Evolutionary conservation across 2,888 invertebrate genomes (phyloP).

Genomic region (Drosophila cyrtoloma): DNA sequence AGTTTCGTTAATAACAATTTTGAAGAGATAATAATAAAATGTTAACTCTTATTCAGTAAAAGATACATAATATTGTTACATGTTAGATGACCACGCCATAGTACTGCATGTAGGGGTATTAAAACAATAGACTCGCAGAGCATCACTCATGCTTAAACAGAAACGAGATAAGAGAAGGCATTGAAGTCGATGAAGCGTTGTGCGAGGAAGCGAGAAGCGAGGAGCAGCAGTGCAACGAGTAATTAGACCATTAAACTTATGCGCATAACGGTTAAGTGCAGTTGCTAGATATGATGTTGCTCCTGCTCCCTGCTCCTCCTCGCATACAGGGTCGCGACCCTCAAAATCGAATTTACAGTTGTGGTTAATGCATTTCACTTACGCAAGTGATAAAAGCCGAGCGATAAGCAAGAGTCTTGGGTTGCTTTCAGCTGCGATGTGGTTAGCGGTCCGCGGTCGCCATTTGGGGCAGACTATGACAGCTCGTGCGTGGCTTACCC

Average conservation of each 20-base stretch:
- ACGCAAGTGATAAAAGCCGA: slow-evolving; percentile 55
- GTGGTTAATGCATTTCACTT: slow-evolving; percentile 63
- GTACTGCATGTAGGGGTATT: background rate
- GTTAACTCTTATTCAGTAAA: background rate
- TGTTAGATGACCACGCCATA: background rate
- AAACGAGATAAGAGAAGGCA: slow-evolving; percentile 18
- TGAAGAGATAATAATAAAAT: background rate
- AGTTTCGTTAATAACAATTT: background rate
- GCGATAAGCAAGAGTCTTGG: slow-evolving; percentile 46
- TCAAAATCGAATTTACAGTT: slow-evolving; percentile 59
- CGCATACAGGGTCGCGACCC: slow-evolving; percentile 19
- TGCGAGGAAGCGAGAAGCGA: too few relatives aligned
- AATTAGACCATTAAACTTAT: slow-evolving; percentile 55
- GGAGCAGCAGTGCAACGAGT: slow-evolving; percentile 8
- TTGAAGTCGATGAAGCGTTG: background rate
- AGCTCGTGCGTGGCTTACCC: slow-evolving; percentile 34
- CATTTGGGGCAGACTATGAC: background rate
- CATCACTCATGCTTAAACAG: slow-evolving; percentile 32
- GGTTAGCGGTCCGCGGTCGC: background rate
- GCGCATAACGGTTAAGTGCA: slow-evolving; percentile 36
- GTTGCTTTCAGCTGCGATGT: slow-evolving; percentile 5
- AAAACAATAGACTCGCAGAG: slow-evolving; percentile 19
- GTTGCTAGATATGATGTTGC: slow-evolving; percentile 12
- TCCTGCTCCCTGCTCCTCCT: too few relatives aligned
- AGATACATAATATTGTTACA: background rate